These are phyloP conservation scores for Aradophagus sp. DNA, from an alignment of 1,140 invertebrate species.

Conservation along the genomic window DNA sequence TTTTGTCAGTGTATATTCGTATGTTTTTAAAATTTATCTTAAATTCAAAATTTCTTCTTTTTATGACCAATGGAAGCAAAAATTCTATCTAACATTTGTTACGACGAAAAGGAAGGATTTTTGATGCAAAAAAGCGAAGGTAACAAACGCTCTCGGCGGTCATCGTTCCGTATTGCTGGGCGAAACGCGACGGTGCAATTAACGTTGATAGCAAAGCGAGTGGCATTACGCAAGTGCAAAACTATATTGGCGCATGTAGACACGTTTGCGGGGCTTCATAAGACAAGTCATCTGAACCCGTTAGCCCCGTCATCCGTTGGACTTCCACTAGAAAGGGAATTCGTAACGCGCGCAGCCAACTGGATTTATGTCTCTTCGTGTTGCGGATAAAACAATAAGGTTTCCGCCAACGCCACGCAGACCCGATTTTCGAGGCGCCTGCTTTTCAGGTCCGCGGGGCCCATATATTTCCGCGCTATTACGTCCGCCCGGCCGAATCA, in stretches of 20 bases:
- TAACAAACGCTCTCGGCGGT: too few species aligned
- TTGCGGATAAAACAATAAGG: slow-evolving; percentile 63
- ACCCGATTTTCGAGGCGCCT: slow-evolving; percentile 27
- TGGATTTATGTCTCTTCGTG: slow-evolving; percentile 59
- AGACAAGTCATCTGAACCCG: slow-evolving; percentile 68
- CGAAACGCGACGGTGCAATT: neutral
- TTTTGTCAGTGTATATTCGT: too few species aligned
- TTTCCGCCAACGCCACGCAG: slow-evolving; percentile 54
- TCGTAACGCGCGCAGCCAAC: slow-evolving; percentile 48
- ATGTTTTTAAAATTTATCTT: too few species aligned
- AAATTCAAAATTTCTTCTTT: too few species aligned
- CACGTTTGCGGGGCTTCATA: slow-evolving; percentile 59
- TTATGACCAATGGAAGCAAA: too few species aligned
- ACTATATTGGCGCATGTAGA: slow-evolving; percentile 34
- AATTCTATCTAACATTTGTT: too few species aligned
- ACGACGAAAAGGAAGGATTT: too few species aligned
- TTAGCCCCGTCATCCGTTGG: slow-evolving; percentile 63
- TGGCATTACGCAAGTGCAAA: slow-evolving; percentile 31
- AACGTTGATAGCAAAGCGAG: slow-evolving; percentile 28
- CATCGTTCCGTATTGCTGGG: too few species aligned
- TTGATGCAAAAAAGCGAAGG: too few species aligned
- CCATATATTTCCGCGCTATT: slow-evolving; percentile 29
- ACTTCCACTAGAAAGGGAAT: slow-evolving; percentile 55
- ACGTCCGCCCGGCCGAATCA: slow-evolving; percentile 21
- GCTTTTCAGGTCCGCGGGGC: slow-evolving; percentile 6